These are phyloP conservation scores for Druon quercuslanigerum DNA, from an alignment of 1,140 invertebrate species.

Conservation along the genomic window DNA sequence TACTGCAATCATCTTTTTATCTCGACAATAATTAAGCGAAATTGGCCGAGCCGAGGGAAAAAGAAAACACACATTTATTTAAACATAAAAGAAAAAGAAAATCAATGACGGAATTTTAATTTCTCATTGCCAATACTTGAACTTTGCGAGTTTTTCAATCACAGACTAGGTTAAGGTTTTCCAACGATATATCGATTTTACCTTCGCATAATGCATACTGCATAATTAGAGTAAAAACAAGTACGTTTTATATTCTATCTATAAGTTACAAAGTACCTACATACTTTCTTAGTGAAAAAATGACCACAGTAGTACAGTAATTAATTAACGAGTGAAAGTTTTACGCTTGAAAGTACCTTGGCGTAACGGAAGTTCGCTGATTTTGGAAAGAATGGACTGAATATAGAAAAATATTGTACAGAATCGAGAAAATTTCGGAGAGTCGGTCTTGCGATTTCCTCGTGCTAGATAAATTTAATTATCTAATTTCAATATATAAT, in stretches of 20 bases:
- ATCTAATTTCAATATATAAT: neutral
- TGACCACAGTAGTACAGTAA: conserved; percentile 39
- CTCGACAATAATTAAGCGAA: neutral
- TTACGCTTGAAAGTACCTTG: conserved; percentile 35
- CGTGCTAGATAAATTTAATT: conserved; percentile 4
- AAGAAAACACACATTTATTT: too few relatives aligned
- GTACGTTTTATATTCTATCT: conserved; percentile 49
- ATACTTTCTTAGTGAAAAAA: conserved; percentile 44
- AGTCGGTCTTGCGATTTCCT: neutral
- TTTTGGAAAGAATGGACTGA: conserved; percentile 35
- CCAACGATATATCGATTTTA: conserved; percentile 32
- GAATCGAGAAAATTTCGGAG: neutral
- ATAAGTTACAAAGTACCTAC: conserved; percentile 42
- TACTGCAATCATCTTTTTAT: conserved; percentile 33
- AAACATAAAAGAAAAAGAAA: neutral
- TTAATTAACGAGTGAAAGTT: conserved; percentile 23
- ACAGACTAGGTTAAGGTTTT: conserved; percentile 33
- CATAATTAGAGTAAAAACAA: conserved; percentile 32
- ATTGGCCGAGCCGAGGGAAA: neutral
- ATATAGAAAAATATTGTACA: conserved; percentile 14
- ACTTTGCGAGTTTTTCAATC: conserved; percentile 31
- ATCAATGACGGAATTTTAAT: conserved; percentile 31
- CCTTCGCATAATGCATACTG: conserved; percentile 30
- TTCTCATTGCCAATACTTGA: conserved; percentile 50
- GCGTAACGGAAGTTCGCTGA: conserved; percentile 27